Evolutionary conservation across 2,888 invertebrate genomes (phyloP), one percentile per base, ranked within the genome.

Genomic region (Chalcosyrphus nemorum): DNA sequence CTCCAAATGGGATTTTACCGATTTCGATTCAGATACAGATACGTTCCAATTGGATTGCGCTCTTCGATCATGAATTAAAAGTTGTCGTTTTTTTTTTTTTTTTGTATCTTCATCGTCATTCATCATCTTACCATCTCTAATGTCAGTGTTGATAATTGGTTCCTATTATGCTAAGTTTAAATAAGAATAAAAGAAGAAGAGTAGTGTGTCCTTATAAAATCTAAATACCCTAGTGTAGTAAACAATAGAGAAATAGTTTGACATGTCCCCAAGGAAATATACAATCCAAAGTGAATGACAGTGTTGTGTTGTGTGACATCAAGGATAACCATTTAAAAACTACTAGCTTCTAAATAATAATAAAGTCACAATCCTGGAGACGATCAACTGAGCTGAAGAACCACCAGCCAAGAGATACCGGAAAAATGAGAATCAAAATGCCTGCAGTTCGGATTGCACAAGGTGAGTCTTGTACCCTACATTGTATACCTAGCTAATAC

Each of bases 361-460:
- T 59, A 57, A 66, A 56, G 43, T 61, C 13, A 41, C 70, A 84
- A 84, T 75, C 84, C 84, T 84, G 84, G 84, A 75, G 74, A 70
- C 74, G 74, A 70, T 65, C 56, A 80, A 75, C 74, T 80, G 38
- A 38, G 13, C 56, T 71, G 57, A 50, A 43, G 45, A 84, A 70
- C 29, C 57, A 56, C 52, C 52, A 74, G n/a, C n/a, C n/a, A n/a
- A n/a, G 63, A 80, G 63, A 80, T 70, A 72, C 68, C 80, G 88
- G 89, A 89, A 97, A 95, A 94, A 97, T 97, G 97, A 96, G 97
- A 96, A 97, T 97, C 94, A 97, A 97, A 95, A 97, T 97, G 97
- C 97, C 97, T 93, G 97, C 97, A 93, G 97, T 97, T 93, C 95
- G 97, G 94, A 97, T 97, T 94, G 97, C 97, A 93, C 97, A 97